Conservation (phyloP, 1,140 invertebrate genomes). For the Microplitis mediator region DNA sequence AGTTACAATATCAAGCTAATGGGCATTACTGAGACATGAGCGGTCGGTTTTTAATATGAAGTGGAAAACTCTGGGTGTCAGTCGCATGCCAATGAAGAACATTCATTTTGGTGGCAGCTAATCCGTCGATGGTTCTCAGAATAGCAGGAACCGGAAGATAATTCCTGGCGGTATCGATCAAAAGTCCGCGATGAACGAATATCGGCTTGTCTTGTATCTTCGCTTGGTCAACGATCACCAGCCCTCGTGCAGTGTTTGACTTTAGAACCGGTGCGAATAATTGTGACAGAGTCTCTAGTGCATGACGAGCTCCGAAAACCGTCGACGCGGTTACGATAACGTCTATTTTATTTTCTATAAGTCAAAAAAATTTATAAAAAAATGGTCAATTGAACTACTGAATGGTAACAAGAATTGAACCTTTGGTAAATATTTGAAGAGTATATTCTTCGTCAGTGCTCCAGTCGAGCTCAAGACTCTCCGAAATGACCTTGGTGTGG, state of each 20-base stretch:
- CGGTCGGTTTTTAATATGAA: constrained; percentile 72
- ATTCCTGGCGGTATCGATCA: constrained; percentile 79
- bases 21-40: constrained; percentile 64
- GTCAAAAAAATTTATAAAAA: neutral
- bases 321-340: constrained; percentile 70
- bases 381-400: neutral
- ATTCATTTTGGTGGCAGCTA: constrained; percentile 82
- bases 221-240: constrained; percentile 51
- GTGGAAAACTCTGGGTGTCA: constrained; percentile 83
- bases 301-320: constrained; percentile 77
- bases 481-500: constrained; percentile 59
- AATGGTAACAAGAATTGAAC: constrained; percentile 41
- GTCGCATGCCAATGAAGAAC: constrained; percentile 87
- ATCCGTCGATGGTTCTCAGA: constrained; percentile 75
- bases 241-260: constrained; percentile 20
- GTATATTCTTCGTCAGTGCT: constrained; percentile 70
- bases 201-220: constrained; percentile 51
- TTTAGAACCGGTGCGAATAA: constrained; percentile 61
- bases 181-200: constrained; percentile 69
- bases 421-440: constrained; percentile 65
- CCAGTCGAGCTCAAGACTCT: constrained; percentile 65
- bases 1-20: neutral
- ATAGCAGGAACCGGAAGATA: constrained; percentile 74
- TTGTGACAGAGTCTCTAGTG: constrained; percentile 77
- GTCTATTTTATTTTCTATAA: constrained; percentile 55